phyloP scores from a whole-genome alignment of 2,797 vertebrate species.

The Spinus pinus region DNA sequence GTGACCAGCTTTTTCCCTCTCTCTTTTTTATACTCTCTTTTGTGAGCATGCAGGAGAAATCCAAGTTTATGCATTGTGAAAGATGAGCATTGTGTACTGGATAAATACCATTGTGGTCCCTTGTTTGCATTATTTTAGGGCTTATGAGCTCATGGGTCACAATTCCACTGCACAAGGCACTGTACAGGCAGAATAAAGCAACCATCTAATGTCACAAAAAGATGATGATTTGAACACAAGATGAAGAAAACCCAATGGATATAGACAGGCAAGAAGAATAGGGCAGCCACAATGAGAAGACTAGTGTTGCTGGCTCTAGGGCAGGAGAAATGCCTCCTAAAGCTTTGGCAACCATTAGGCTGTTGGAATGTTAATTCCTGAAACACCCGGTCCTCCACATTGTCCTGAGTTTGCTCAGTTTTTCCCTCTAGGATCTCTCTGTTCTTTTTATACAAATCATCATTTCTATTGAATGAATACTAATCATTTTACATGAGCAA shows the following conservation, averaged over 20 bases:
- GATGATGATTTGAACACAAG: neutral
- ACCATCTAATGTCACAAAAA: neutral
- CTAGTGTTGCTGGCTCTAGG: neutral
- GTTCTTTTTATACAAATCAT: neutral
- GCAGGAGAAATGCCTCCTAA: slow-evolving; percentile 8
- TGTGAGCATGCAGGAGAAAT: neutral
- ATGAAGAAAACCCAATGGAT: neutral
- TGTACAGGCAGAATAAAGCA: neutral
- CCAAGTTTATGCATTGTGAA: neutral
- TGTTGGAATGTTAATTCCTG: neutral
- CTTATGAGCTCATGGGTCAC: neutral
- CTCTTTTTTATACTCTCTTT: neutral
- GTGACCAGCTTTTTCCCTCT: neutral
- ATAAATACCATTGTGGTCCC: neutral
- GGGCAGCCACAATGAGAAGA: neutral
- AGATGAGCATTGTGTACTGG: neutral
- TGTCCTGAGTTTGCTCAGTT: neutral
- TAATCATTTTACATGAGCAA: neutral
- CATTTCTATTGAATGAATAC: neutral
- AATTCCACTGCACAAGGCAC: neutral
- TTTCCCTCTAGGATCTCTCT: neutral
- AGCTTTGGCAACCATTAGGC: neutral
- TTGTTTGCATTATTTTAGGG: neutral
- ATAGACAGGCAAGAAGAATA: slow-evolving; percentile 14
- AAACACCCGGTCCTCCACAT: neutral